Evolutionary conservation across 2,113 vertebrate genomes (phyloP), one percentile per base, ranked within the genome.

Genomic region (Tychaedon coryphoeus): DNA sequence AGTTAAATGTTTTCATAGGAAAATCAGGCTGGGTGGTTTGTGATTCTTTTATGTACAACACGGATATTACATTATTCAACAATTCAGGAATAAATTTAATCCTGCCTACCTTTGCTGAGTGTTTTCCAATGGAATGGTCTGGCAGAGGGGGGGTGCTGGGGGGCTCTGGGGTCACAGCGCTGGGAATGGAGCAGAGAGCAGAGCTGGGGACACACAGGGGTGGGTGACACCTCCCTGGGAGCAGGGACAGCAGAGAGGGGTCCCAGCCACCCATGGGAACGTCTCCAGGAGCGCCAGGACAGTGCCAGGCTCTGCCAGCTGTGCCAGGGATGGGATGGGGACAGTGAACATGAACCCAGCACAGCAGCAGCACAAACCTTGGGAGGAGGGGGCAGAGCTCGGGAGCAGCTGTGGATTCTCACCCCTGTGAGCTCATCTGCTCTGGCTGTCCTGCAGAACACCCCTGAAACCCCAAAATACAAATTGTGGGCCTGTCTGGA

Each of bases 1-100:
- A 95, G 87, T 97, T 96, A 95, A 96, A 93, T 86, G 93, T 95
- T 97, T 95, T 92, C 94, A 22, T 72, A 95, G 84, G 95, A 92
- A 91, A 95, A 96, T 89, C 93, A 86, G 94, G 73, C 84, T 60
- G 79, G 86, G 80, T 54, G 45, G 89, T 91, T 95, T 95, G 91
- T 92, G 95, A 95, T 92, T 87, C 95, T 93, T 95, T 94, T 95
- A 88, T 91, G 94, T 94, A 88, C 94, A 96, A 88, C 90, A 95
- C 24, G 42, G 50, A 94, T 62, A 66, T 73, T 95, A 87, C 93
- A 95, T 94, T 97, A 95, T 96, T 97, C 95, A 95, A 85, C 90
- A 78, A 79, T 88, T 50, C 80, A 84, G 70, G 94, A 90, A 96
- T 95, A 93, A 73, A 95, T 94, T 91, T 14, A 34, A n/a, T 62